Evolutionary conservation across 2,888 invertebrate species (phyloP).

Genomic region (Trilocha varians): DNA sequence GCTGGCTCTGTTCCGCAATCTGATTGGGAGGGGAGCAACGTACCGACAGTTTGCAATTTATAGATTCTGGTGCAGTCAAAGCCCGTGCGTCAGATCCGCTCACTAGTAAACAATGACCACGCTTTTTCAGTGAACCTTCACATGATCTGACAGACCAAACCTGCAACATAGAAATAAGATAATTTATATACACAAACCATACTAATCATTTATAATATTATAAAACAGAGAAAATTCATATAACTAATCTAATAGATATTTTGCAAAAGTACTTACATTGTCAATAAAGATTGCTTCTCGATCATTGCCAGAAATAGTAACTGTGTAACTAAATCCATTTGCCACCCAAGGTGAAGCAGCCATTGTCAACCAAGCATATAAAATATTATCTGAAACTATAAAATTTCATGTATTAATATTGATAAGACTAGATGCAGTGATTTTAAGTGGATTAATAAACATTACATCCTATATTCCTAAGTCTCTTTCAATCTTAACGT

Average conservation of each 20-base stretch:
- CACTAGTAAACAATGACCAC: constrained; percentile 49
- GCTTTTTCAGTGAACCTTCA: constrained; percentile 58
- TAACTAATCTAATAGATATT: not conserved
- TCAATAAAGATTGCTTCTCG: constrained; percentile 65
- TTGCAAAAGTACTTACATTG: constrained; percentile 38
- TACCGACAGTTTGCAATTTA: constrained; percentile 47
- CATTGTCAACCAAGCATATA: constrained; percentile 58
- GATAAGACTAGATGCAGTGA: not conserved
- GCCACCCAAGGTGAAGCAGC: constrained; percentile 57
- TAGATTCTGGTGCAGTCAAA: constrained; percentile 32
- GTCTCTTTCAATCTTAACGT: too few species aligned
- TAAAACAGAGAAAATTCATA: constrained; percentile 1
- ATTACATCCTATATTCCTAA: too few species aligned
- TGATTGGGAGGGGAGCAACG: constrained; percentile 47
- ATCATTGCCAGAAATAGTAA: constrained; percentile 62
- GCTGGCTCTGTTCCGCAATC: constrained; percentile 35
- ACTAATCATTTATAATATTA: not conserved
- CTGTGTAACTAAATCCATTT: constrained; percentile 50
- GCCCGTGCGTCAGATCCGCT: constrained; percentile 45
- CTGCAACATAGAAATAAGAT: too few species aligned
- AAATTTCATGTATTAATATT: not conserved
- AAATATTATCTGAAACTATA: constrained; percentile 31
- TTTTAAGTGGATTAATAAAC: too few species aligned
- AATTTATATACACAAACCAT: too few species aligned
- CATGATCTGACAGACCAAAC: constrained; percentile 62